Conservation (phyloP, 2,888 invertebrate species). For the Syrphus vitripennis region DNA sequence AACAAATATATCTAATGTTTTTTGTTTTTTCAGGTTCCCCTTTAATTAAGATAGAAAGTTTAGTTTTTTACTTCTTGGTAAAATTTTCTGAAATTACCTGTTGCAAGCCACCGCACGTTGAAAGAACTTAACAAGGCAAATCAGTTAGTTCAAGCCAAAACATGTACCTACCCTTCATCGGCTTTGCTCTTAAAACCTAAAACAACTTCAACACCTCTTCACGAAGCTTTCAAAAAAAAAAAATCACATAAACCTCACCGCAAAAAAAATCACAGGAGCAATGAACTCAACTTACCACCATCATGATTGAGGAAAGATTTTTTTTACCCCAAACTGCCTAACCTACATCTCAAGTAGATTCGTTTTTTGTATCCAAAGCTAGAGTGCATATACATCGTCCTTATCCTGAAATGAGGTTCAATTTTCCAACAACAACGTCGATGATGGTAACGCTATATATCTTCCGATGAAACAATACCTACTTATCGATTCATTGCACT, state of each 20-base stretch:
- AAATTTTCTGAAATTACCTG: background rate
- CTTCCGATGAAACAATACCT: constrained; percentile 49
- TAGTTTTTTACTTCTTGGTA: no score
- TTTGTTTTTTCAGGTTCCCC: no score
- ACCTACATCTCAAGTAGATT: constrained; percentile 11
- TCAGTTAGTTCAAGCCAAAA: background rate
- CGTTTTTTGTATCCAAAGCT: background rate
- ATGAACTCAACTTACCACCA: background rate
- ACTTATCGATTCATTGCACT: constrained; percentile 65
- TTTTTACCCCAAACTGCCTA: background rate
- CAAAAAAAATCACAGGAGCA: background rate
- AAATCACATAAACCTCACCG: background rate
- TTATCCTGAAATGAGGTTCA: constrained; percentile 23
- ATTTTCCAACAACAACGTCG: background rate
- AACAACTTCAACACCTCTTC: background rate
- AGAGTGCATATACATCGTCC: background rate
- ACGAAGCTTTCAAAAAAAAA: background rate
- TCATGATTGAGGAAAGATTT: constrained; percentile 1
- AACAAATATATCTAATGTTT: no score
- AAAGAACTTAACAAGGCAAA: background rate
- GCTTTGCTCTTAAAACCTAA: background rate
- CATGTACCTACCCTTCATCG: background rate
- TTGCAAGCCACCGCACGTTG: background rate
- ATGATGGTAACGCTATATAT: background rate
- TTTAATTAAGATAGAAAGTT: no score